Evolutionary conservation across 2,797 vertebrate genomes (phyloP).

Genomic region (Rallus crepitans): DNA sequence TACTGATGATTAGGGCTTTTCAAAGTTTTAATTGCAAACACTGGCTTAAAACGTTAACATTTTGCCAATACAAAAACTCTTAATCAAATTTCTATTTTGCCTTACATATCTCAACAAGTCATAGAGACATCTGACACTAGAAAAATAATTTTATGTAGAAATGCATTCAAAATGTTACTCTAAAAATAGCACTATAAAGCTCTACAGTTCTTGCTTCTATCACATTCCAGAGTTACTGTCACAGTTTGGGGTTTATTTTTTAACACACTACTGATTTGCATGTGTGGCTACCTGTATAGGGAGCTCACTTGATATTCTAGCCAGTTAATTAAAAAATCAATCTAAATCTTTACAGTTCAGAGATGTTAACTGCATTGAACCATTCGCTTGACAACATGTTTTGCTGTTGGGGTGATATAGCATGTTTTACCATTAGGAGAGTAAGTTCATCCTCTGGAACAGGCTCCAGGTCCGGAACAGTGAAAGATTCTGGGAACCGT

Average conservation of each 20-base stretch:
- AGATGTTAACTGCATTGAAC: not conserved
- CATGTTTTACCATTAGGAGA: constrained; percentile 88
- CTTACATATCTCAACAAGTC: not conserved
- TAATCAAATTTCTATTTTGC: not conserved
- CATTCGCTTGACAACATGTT: rapidly evolving
- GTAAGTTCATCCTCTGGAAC: constrained; percentile 91
- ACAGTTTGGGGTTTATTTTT: not conserved
- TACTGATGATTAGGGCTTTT: not conserved
- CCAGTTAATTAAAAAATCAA: not conserved
- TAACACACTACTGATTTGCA: not conserved
- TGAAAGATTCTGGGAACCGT: constrained; percentile 92
- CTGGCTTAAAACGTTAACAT: not conserved
- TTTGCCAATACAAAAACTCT: not conserved
- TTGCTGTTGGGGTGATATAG: not conserved
- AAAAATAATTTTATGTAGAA: not conserved
- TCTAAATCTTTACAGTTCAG: not conserved
- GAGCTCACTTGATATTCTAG: not conserved
- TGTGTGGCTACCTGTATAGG: not conserved
- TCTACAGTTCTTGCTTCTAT: not conserved
- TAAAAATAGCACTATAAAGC: not conserved
- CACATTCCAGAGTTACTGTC: not conserved
- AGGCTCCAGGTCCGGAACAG: constrained; percentile 93
- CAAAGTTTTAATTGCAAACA: not conserved
- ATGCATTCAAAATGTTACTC: not conserved
- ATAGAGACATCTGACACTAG: not conserved